Evolutionary conservation across 92 coral and sea anemone genomes (phyloP).

Genomic region (Ricordea florida): DNA sequence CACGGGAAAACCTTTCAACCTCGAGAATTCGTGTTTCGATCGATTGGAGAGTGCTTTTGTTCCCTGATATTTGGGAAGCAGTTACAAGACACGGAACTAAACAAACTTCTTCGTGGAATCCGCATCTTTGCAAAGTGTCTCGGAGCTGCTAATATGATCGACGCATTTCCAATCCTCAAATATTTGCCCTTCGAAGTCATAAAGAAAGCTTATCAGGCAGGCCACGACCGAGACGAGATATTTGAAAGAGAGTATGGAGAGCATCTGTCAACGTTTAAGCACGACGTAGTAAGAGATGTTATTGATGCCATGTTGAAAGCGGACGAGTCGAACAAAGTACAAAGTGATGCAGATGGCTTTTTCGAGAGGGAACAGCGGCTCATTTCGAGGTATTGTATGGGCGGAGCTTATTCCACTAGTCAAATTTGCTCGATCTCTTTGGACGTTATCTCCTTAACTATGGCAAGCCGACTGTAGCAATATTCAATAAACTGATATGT

Average conservation of each 20-base stretch:
- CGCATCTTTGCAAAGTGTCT: conserved; percentile 68
- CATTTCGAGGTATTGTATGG: conserved; percentile 9
- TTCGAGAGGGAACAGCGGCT: not conserved
- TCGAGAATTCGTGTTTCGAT: conserved; percentile 49
- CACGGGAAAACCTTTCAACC: conserved; percentile 55
- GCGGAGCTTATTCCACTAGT: too few relatives aligned
- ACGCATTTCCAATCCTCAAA: conserved; percentile 78
- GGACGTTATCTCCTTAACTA: too few relatives aligned
- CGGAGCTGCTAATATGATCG: conserved; percentile 81
- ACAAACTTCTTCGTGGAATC: conserved; percentile 49
- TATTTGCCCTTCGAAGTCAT: conserved; percentile 65
- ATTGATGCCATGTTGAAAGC: not conserved
- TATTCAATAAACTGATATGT: too few relatives aligned
- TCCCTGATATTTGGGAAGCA: conserved; percentile 69
- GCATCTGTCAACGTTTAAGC: conserved; percentile 31
- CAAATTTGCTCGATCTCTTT: too few relatives aligned
- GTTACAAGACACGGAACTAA: conserved; percentile 64
- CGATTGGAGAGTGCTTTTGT: conserved; percentile 64
- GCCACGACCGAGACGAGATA: conserved; percentile 54
- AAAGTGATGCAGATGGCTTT: not conserved
- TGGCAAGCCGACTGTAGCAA: too few relatives aligned
- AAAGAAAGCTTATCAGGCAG: conserved; percentile 38
- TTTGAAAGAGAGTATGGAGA: conserved; percentile 69
- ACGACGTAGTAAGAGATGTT: not conserved
- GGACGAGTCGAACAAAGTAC: too few relatives aligned